Conservation (phyloP, 2,888 invertebrate genomes). For the Drosophila aldrichi region DNA sequence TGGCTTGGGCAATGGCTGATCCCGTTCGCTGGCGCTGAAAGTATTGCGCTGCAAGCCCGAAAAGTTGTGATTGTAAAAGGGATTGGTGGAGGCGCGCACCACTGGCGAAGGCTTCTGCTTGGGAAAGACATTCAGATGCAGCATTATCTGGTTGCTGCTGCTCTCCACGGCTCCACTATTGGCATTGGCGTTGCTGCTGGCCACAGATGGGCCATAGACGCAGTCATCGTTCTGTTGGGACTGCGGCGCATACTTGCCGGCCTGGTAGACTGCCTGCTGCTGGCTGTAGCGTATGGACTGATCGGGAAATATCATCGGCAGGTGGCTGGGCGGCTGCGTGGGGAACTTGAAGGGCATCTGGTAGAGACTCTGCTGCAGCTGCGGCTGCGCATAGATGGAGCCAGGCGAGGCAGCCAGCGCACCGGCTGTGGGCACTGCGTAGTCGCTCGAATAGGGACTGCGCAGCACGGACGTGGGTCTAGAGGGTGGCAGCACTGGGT, state of each 20-base stretch:
- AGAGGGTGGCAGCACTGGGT: slow-evolving; percentile 86
- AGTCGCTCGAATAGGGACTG: slow-evolving; percentile 77
- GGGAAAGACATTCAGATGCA: slow-evolving; percentile 89
- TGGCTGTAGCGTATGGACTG: slow-evolving; percentile 65
- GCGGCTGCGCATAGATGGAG: slow-evolving; percentile 25
- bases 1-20: slow-evolving; percentile 65
- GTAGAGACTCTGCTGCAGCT: slow-evolving; percentile 51
- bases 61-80: slow-evolving; percentile 73
- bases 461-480: slow-evolving; percentile 73
- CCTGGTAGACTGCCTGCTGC: slow-evolving; percentile 64
- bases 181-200: slow-evolving; percentile 4
- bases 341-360: slow-evolving; percentile 76
- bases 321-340: slow-evolving; percentile 45
- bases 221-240: slow-evolving; percentile 61
- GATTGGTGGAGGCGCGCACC: slow-evolving; percentile 76
- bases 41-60: slow-evolving; percentile 64
- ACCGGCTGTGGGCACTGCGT: slow-evolving; percentile 49
- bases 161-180: slow-evolving; percentile 29
- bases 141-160: slow-evolving; percentile 87
- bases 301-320: slow-evolving; percentile 65
- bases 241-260: slow-evolving; percentile 59
- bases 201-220: slow-evolving; percentile 40
- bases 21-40: slow-evolving; percentile 55
- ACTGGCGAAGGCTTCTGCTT: slow-evolving; percentile 84
- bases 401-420: slow-evolving; percentile 4